Base-by-base conservation (phyloP, 1,140 invertebrate species). In the Magallana ariakensis region DNA sequence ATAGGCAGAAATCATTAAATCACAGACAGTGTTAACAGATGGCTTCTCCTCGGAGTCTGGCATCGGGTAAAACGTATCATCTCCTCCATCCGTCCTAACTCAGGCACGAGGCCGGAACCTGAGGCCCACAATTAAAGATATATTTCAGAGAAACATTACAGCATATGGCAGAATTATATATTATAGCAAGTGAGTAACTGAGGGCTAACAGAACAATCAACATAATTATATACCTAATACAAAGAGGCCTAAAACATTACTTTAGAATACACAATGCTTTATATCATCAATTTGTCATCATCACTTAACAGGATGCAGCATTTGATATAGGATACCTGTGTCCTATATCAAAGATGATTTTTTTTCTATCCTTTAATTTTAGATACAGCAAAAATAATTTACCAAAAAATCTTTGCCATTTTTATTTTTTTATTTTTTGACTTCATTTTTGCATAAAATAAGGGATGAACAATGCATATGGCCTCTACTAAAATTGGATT, bases 1-100 rank as follows among this genome's bases (percentile, higher is more conserved):
- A 75, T 75, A 75, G 66, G 22, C 15, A 60, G 66, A 75, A 75
- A 75, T 75, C 66, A 75, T 75, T 75, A 75, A 75, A 75, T 75
- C 66, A 75, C 66, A 75, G 66, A 75, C 66, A 75, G 66, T 75
- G 66, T 75, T 75, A 75, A 75, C 66, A 75, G 66, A 75, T 75
- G 66, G 66, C 66, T 75, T 75, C 22, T 26, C 22, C 66, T 46
- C 7, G 66, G 66, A 75, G 66, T 13, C 66, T 75, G 66, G 66
- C 66, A 26, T 75, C 66, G 5, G 6, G 66, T 75, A 75, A 75
- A 13, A 22, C 11, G 22, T 10, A 75, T 75, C 66, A 75, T 26
- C 66, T 19, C 66, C 66, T 75, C 66, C 66, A 75, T 75, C 66
- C 66, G 66, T 26, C 9, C 22, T 26, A 15, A 22, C 22, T 75